Evolutionary conservation across 2,888 invertebrate genomes (phyloP), one percentile per base, ranked within the genome.

Genomic region (Rhingia campestris): DNA sequence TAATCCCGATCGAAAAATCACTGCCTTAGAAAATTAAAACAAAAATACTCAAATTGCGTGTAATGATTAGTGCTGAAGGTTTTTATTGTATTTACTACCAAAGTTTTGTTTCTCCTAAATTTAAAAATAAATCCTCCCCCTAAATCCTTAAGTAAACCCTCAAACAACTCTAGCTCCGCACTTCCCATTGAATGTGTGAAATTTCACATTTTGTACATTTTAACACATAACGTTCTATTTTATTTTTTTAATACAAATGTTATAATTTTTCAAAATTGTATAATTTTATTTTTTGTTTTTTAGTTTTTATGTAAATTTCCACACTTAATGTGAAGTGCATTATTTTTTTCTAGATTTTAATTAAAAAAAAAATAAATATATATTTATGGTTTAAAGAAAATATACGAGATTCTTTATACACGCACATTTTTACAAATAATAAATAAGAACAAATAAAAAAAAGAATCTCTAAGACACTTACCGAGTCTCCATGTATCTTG

Each of bases 171-270:
- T 66, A 80, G 80, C 75, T 84, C 80, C 22, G 74, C 80, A 84
- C 84, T 75, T 84, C 80, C 64, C 84, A 84, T 84, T 84, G 84
- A 84, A 80, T 84, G 75, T 80, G 74, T 56, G 84, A 84, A 84
- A 84, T 84, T 45, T 51, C 33, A 49, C 35, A 72, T 41, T 58
- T 79, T 82, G 73, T 84, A 84, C 84, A 80, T 80, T 79, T 77
- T 45, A 67, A 41, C 6, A 67, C 14, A 37, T 33, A 47, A 56
- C 56, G 7, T 56, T 5, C 39, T 22, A 22, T 56, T 5, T 47
- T n/a, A n/a, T 53, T 43, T 64, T n/a, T 49, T 32, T 41, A 32
- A 41, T 14, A 39, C 53, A 10, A 49, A 30, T 49, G 10, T 49
- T 51, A 32, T 41, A 33, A 9, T 14, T 63, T 74, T 41, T 49